Percentiles rank a stretch among this genome's conserved stretches.
Evolutionary conservation across 1,140 invertebrate genomes (phyloP).

Genomic region (Drosophila mauritiana): DNA sequence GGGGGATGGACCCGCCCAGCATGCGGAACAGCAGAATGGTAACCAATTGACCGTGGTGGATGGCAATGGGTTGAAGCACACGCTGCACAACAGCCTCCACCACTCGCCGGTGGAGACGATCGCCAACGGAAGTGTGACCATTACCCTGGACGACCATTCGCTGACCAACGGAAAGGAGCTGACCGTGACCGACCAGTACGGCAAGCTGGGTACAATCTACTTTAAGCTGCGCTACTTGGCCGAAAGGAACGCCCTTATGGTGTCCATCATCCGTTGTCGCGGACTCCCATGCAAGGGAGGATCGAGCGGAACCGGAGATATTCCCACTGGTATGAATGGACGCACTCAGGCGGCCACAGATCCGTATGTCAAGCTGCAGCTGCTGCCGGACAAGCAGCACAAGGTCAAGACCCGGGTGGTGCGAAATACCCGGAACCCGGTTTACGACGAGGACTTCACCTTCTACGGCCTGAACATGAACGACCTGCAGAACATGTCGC

Average conservation of each 20-base stretch:
- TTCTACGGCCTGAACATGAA: slow-evolving; percentile 96
- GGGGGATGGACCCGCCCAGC: slow-evolving; percentile 59
- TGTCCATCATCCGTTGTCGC: slow-evolving; percentile 95
- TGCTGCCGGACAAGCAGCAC: slow-evolving; percentile 97
- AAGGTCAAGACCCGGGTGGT: slow-evolving; percentile 97
- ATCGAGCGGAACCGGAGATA: slow-evolving; percentile 80
- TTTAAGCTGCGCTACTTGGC: slow-evolving; percentile 94
- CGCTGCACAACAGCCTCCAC: slow-evolving; percentile 59
- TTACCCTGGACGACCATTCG: slow-evolving; percentile 83
- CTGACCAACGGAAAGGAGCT: slow-evolving; percentile 82
- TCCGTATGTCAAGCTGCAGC: slow-evolving; percentile 97
- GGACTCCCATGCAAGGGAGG: slow-evolving; percentile 91
- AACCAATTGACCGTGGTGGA: slow-evolving; percentile 64
- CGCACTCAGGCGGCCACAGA: slow-evolving; percentile 88
- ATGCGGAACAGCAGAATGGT: slow-evolving; percentile 34
- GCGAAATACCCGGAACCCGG: slow-evolving; percentile 95
- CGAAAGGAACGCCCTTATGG: slow-evolving; percentile 95
- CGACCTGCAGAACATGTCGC: slow-evolving; percentile 93
- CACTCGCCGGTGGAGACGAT: slow-evolving; percentile 78
- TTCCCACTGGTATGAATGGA: slow-evolving; percentile 82
- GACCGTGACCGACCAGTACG: slow-evolving; percentile 84
- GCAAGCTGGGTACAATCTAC: slow-evolving; percentile 92
- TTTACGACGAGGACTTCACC: slow-evolving; percentile 98
- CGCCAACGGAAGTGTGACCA: slow-evolving; percentile 71
- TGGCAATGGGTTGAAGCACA: slow-evolving; percentile 40